Conservation (phyloP, 2,888 invertebrate species). For the Clusia tigrina region DNA sequence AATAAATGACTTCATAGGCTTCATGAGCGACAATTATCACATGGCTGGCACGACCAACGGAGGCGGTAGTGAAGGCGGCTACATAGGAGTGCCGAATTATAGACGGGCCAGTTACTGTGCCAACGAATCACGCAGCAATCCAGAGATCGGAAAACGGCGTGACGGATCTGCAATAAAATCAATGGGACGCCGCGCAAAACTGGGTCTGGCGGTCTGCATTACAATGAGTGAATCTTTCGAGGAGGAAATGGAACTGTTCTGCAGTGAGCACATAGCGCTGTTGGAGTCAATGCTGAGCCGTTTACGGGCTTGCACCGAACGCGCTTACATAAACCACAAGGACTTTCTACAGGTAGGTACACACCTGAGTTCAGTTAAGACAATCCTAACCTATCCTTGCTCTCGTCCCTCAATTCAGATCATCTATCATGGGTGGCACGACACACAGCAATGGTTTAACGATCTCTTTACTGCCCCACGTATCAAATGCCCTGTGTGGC, state of each 20-base stretch:
- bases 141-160: slow-evolving; percentile 58
- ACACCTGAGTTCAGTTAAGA: background rate
- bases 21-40: slow-evolving; percentile 56
- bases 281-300: slow-evolving; percentile 78
- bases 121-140: slow-evolving; percentile 61
- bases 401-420: slow-evolving; percentile 47
- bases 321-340: slow-evolving; percentile 69
- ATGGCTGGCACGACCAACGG: slow-evolving; percentile 27
- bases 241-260: slow-evolving; percentile 75
- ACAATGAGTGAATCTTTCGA: slow-evolving; percentile 68
- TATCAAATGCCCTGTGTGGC: slow-evolving; percentile 73
- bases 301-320: slow-evolving; percentile 72
- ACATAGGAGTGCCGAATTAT: slow-evolving; percentile 52
- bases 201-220: slow-evolving; percentile 75
- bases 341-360: slow-evolving; percentile 66
- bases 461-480: slow-evolving; percentile 76
- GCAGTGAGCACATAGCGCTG: slow-evolving; percentile 82
- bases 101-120: slow-evolving; percentile 53
- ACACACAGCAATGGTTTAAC: slow-evolving; percentile 67
- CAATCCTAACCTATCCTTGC: too few relatives aligned
- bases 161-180: slow-evolving; percentile 43
- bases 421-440: slow-evolving; percentile 67
- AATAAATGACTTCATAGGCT: slow-evolving; percentile 62
- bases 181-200: slow-evolving; percentile 64
- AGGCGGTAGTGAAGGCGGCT: slow-evolving; percentile 54